Conservation (phyloP, 1,140 invertebrate species). For the Monochamus saltuarius region DNA sequence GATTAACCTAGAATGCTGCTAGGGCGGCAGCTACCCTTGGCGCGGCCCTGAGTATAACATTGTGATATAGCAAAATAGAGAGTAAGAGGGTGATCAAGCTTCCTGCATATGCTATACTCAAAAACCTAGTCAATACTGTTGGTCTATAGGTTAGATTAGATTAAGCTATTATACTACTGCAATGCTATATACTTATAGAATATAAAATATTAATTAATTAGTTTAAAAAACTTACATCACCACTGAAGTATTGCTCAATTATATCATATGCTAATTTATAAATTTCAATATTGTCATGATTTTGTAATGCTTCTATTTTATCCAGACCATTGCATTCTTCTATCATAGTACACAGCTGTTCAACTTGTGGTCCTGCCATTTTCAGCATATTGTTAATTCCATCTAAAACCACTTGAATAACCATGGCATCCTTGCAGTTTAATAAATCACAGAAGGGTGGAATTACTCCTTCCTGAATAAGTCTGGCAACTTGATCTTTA, state of each 20-base stretch:
- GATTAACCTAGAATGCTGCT: too few relatives aligned
- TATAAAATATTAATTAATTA: too few relatives aligned
- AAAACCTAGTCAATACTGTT: too few relatives aligned
- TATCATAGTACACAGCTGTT: conserved; percentile 81
- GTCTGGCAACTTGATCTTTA: conserved; percentile 82
- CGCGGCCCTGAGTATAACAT: too few relatives aligned
- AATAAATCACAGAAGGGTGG: conserved; percentile 88
- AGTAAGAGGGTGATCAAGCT: too few relatives aligned
- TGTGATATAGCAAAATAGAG: too few relatives aligned
- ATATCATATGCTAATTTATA: conserved; percentile 98
- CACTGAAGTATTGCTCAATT: conserved; percentile 95
- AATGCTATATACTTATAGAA: too few relatives aligned
- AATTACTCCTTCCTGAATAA: conserved; percentile 89
- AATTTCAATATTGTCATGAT: conserved; percentile 97
- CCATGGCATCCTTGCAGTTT: conserved; percentile 79
- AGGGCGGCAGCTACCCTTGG: too few relatives aligned
- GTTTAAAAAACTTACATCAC: conserved; percentile 68
- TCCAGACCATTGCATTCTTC: conserved; percentile 92
- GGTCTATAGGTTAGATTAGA: too few relatives aligned
- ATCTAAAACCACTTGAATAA: conserved; percentile 77
- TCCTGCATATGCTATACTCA: too few relatives aligned
- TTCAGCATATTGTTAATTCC: conserved; percentile 93
- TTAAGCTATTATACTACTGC: too few relatives aligned
- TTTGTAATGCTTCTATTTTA: conserved; percentile 94
- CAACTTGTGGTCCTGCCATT: conserved; percentile 69